Base-by-base conservation (phyloP, 2,888 invertebrate species). In the Cyclophora albipunctata region DNA sequence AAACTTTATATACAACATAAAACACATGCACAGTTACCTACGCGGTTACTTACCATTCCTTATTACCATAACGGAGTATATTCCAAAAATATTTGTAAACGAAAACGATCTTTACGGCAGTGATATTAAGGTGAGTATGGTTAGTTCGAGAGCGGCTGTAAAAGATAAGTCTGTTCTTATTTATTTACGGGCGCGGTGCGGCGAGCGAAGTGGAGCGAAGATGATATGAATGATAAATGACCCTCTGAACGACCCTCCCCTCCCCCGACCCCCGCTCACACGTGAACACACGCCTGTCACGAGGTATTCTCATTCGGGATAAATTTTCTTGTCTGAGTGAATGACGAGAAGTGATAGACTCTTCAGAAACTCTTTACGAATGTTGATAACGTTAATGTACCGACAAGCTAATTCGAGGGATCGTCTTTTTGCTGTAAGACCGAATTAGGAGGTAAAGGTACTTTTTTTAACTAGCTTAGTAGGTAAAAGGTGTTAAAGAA, bases 201-300 rank as follows among this genome's bases (percentile, higher is more conserved):
- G 86, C 86, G 88, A 87, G 86, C 87, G 88, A 87, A 88, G 87
- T 88, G 85, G 88, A 88, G 88, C 88, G 87, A 87, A 88, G 88
- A 88, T 88, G 88, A 88, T 88, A 88, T 88, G 87, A 88, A 88
- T 88, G 88, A 88, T 88, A 88, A 88, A 88, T 88, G 88, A 88
- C 87, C 88, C 87, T 81, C 81, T 70, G 78, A 79, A 73, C 78
- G 69, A 66, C 54, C 54, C 67, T 73, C 66, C 64, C 61, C 58
- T 63, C 65, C 67, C 58, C 55, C 47, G 60, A 34, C 4, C 66
- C 70, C 71, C 72, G 69, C 70, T 84, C 85, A 84, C 86, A 86
- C 86, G 87, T 85, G 87, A 85, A 78, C 80, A 72, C 75, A 77
- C 76, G 75, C 63, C 72, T 47, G 75, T 43, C 43, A 34, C 67